phyloP scores from a whole-genome alignment of 2,797 vertebrate genomes.

The Emys orbicularis region DNA sequence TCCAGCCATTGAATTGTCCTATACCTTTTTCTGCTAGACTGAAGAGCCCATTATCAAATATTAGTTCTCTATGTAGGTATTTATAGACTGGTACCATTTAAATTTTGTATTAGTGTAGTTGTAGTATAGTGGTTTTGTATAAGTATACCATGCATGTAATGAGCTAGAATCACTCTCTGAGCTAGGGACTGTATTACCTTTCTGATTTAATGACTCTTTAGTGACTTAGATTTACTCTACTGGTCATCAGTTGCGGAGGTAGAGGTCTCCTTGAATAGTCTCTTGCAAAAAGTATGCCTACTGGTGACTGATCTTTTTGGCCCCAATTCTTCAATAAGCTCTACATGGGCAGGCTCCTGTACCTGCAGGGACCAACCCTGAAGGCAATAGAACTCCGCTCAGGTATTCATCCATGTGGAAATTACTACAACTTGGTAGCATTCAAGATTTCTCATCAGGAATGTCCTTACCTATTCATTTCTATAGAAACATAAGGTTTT shows the following conservation, averaged over 20 bases:
- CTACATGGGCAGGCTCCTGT: background rate
- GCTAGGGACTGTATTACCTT: background rate
- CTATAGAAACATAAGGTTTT: background rate
- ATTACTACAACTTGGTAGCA: fast-evolving
- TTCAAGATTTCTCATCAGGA: background rate
- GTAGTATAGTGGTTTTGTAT: background rate
- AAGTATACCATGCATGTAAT: background rate
- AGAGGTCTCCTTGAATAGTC: fast-evolving
- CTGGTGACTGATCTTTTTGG: background rate
- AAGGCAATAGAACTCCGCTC: fast-evolving
- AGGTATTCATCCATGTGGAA: background rate
- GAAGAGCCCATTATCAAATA: background rate
- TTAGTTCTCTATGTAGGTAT: background rate
- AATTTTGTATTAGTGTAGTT: background rate
- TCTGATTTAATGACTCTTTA: background rate
- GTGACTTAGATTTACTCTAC: background rate
- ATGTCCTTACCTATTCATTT: background rate
- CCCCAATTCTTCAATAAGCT: background rate
- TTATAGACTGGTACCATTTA: fast-evolving
- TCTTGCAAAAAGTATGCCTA: background rate
- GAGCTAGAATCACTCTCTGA: background rate
- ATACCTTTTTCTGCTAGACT: background rate
- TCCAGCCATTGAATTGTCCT: background rate
- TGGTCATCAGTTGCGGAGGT: background rate
- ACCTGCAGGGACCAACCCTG: background rate